These are phyloP conservation scores for Vultur gryphus DNA, from an alignment of 2,797 vertebrate species.

Conservation along the genomic window DNA sequence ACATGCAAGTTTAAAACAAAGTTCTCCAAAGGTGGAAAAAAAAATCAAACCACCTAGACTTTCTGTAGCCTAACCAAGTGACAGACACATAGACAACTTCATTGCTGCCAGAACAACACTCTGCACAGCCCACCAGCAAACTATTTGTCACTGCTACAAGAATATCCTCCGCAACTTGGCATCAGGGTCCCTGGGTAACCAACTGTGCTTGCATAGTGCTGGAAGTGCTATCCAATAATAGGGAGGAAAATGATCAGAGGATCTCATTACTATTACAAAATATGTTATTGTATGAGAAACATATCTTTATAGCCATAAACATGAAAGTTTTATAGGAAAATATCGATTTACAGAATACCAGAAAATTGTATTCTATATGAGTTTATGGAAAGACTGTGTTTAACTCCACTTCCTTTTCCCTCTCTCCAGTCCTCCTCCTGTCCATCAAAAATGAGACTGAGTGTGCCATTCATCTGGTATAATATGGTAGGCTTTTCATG, in stretches of 20 bases:
- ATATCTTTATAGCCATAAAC: slow-evolving; percentile 62
- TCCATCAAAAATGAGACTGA: not conserved
- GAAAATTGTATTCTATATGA: not conserved
- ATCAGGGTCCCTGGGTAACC: slow-evolving; percentile 71
- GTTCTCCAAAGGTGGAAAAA: slow-evolving; percentile 16
- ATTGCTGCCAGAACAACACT: slow-evolving; percentile 75
- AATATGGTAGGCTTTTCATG: not conserved
- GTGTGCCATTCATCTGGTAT: not conserved
- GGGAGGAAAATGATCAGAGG: slow-evolving; percentile 55
- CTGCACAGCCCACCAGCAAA: slow-evolving; percentile 70
- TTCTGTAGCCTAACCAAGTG: slow-evolving; percentile 72
- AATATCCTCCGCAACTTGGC: slow-evolving; percentile 77
- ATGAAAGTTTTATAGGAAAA: slow-evolving; percentile 31
- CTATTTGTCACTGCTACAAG: slow-evolving; percentile 77
- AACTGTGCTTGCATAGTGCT: slow-evolving; percentile 67
- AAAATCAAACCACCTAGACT: slow-evolving; percentile 67
- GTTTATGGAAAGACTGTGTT: not conserved
- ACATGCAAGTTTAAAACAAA: slow-evolving; percentile 69
- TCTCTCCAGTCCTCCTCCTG: not conserved
- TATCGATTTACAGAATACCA: slow-evolving; percentile 15
- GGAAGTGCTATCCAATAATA: slow-evolving; percentile 56
- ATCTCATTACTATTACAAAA: slow-evolving; percentile 67
- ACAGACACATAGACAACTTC: slow-evolving; percentile 78
- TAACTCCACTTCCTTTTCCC: not conserved
- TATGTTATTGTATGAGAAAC: slow-evolving; percentile 65